Base-by-base conservation (phyloP, 2,113 vertebrate genomes). In the Trogon surrucura region DNA sequence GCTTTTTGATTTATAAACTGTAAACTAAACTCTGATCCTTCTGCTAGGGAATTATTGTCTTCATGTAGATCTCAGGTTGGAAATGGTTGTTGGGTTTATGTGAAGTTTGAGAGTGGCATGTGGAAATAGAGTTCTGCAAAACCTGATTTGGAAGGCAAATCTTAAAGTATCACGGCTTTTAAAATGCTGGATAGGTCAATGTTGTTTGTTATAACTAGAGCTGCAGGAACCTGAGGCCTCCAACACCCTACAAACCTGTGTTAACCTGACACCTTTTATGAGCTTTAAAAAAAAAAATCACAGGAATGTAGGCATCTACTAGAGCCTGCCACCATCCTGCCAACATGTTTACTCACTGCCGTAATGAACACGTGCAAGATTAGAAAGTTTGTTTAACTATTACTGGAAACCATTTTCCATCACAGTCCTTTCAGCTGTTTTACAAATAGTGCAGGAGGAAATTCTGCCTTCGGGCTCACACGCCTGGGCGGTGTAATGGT, bases 401-500 rank as follows among this genome's bases (percentile, higher is more conserved):
- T 13, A 11, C 71, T 77, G 62, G 54, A 73, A 85, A 44, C n/a
- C 66, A 23, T 77, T 80, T 91, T 78, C 75, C 75, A 80, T 56
- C 16, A 13, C 36, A 6, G 27, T 18, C 54, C 66, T 75, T 30
- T 67, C 58, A 64, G 78, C 73, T 47, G 73, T 16, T 79, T 13
- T 6, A 10, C 34, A 45, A 56, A 65, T 51, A 13, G 1, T 19
- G 38, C 56, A n/a, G 70, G 78, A 65, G 85, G 70, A 50, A 18
- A 47, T 34, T 4, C 16, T 23, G 81, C 77, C 91, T 64, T 64
- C 0, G 9, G 81, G 62, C 85, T 61, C 79, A 48, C 23, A 15
- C 0, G 1, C 60, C 53, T 0, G 85, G 83, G 10, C 61, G 6
- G 7, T 0, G 2, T 14, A 5, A 30, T 1, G 32, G 44, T 6